Conservation (phyloP, 1,140 invertebrate species). For the Drosophila kikkawai region DNA sequence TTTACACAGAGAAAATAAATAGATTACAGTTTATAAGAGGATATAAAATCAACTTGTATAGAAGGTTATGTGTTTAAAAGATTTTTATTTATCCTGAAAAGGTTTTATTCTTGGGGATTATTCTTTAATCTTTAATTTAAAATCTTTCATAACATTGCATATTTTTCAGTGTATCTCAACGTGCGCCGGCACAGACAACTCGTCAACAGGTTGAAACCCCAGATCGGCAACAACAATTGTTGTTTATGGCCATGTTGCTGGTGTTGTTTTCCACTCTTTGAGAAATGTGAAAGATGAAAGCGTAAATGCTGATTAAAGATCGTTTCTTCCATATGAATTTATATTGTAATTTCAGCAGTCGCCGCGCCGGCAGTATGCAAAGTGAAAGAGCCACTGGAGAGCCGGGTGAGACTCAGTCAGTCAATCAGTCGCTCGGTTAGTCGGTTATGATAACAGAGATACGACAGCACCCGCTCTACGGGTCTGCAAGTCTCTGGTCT, state of each 20-base stretch:
- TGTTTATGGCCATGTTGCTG: constrained; percentile 48
- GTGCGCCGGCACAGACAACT: constrained; percentile 35
- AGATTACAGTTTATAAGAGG: not conserved
- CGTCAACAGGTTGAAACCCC: constrained; percentile 47
- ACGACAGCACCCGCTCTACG: constrained; percentile 51
- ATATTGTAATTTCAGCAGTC: constrained; percentile 69
- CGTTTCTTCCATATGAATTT: constrained; percentile 72
- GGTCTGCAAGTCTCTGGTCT: constrained; percentile 15
- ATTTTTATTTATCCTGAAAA: not conserved
- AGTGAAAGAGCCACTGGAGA: constrained; percentile 63
- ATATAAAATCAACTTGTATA: not conserved
- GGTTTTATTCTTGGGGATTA: too few species aligned
- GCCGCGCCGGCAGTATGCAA: constrained; percentile 48
- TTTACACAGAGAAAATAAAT: not conserved
- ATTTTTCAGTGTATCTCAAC: constrained; percentile 18
- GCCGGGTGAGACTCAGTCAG: constrained; percentile 24
- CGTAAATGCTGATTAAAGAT: constrained; percentile 81
- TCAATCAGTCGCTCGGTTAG: constrained; percentile 66
- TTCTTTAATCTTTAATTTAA: not conserved
- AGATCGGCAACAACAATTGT: constrained; percentile 48
- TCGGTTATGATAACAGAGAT: constrained; percentile 68
- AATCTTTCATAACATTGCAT: too few species aligned
- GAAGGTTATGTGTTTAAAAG: not conserved
- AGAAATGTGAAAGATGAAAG: constrained; percentile 80
- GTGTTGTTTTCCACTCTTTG: constrained; percentile 68